These are phyloP conservation scores for Gallinago stenura DNA, from an alignment of 2,797 vertebrate species.

Conservation along the genomic window DNA sequence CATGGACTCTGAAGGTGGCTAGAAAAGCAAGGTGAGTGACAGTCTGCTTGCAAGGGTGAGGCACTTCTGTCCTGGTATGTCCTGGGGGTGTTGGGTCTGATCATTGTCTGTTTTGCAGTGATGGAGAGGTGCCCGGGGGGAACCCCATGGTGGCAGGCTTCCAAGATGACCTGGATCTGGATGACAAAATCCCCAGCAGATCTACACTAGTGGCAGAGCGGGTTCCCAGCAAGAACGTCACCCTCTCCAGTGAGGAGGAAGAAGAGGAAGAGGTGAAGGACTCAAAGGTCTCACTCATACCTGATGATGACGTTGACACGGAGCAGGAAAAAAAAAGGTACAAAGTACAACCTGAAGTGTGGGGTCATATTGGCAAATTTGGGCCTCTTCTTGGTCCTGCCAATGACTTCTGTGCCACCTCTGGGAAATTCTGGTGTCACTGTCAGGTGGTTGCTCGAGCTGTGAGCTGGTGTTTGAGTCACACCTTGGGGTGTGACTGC, in stretches of 20 bases:
- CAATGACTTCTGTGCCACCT: neutral
- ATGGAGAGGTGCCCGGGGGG: slow-evolving; percentile 81
- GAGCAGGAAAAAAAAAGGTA: slow-evolving; percentile 83
- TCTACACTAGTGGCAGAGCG: slow-evolving; percentile 33
- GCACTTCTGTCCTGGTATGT: neutral
- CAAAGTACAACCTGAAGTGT: neutral
- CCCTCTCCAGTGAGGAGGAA: slow-evolving; percentile 90
- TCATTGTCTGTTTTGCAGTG: slow-evolving; percentile 77
- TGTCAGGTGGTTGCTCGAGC: neutral
- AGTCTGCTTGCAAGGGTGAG: neutral
- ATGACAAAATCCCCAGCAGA: slow-evolving; percentile 80
- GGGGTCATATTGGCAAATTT: neutral
- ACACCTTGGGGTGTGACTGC: neutral
- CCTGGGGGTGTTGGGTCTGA: neutral
- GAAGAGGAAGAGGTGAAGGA: slow-evolving; percentile 45
- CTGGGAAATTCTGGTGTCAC: neutral
- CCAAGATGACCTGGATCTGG: slow-evolving; percentile 92
- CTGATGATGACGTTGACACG: slow-evolving; percentile 72
- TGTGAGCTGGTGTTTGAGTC: neutral
- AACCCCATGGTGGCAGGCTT: slow-evolving; percentile 95
- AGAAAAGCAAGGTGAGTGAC: neutral
- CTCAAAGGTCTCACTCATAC: neutral
- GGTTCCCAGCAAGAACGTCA: slow-evolving; percentile 80
- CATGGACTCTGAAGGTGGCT: rapidly evolving
- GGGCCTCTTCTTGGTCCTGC: neutral